phyloP scores from a whole-genome alignment of 2,888 invertebrate species.

The Napeogenes inachia region DNA sequence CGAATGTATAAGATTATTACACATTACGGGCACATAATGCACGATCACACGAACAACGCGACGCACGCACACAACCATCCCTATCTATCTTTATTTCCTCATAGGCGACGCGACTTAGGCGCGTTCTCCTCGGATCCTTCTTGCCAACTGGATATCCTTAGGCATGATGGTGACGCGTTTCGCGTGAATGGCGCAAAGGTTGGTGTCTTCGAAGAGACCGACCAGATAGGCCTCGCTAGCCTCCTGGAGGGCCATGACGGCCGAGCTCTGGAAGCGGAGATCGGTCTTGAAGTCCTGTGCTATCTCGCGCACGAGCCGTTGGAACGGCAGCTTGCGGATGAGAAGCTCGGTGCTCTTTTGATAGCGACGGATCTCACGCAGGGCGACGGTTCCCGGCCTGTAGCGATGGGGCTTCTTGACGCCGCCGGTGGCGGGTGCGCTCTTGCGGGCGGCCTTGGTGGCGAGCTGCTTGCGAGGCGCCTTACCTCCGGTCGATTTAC shows the following conservation, averaged over 20 bases:
- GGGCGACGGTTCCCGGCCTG: conserved; percentile 81
- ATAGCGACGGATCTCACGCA: conserved; percentile 83
- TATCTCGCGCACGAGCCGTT: conserved; percentile 92
- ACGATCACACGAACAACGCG: too few species aligned
- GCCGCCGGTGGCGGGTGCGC: conserved; percentile 83
- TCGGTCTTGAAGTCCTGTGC: conserved; percentile 98
- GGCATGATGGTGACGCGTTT: conserved; percentile 99
- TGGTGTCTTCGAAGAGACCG: conserved; percentile 97
- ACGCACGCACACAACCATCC: too few species aligned
- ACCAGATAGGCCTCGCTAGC: conserved; percentile 94
- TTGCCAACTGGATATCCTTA: conserved; percentile 96
- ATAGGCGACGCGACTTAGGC: conserved; percentile 78
- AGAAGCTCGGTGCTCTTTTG: conserved; percentile 91
- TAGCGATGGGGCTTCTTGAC: conserved; percentile 85
- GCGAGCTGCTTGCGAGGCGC: conserved; percentile 81
- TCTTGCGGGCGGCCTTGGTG: conserved; percentile 83
- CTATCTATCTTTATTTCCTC: too few species aligned
- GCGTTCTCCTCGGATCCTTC: conserved; percentile 96
- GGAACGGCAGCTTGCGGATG: conserved; percentile 93
- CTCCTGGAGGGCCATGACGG: conserved; percentile 95
- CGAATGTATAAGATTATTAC: too few species aligned
- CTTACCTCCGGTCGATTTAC: conserved; percentile 81
- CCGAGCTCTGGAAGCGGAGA: conserved; percentile 92
- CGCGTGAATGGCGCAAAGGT: conserved; percentile 97
- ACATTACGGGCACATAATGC: too few species aligned